Evolutionary conservation across 2,888 invertebrate genomes (phyloP).

Genomic region (Athetis lepigone): DNA sequence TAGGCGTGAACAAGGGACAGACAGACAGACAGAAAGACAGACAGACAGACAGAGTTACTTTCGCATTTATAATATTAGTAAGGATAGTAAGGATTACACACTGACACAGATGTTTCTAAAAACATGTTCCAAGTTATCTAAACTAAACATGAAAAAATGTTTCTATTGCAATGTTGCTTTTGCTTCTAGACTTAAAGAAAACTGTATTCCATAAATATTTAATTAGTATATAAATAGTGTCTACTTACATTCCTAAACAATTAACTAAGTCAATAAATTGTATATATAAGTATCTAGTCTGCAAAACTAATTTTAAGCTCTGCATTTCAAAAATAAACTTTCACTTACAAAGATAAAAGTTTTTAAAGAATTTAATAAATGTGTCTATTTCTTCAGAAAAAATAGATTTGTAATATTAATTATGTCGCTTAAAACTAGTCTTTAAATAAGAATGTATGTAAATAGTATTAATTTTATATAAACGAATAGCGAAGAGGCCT

Average conservation of each 20-base stretch:
- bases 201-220: neutral
- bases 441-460: conserved; percentile 38
- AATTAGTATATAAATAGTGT: conserved; percentile 3
- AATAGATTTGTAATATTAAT: conserved; percentile 7
- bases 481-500: conserved; percentile 62
- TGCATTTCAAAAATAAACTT: too few relatives aligned
- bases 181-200: neutral
- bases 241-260: conserved; percentile 16
- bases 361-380: conserved; percentile 20
- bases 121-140: neutral
- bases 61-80: too few relatives aligned
- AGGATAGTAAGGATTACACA: too few relatives aligned
- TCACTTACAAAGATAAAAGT: conserved; percentile 4
- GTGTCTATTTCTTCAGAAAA: neutral
- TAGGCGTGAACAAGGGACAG: too few relatives aligned
- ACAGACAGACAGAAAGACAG: too few relatives aligned
- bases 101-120: neutral
- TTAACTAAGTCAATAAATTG: conserved; percentile 13
- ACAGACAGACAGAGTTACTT: too few relatives aligned
- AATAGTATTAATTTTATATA: conserved; percentile 26
- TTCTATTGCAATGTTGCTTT: conserved; percentile 6
- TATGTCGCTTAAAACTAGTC: neutral
- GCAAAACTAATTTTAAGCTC: conserved; percentile 17
- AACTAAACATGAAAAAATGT: neutral
- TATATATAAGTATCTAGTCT: conserved; percentile 36